Evolutionary conservation across 2,888 invertebrate species (phyloP), one percentile per base, ranked within the genome.

Genomic region (Laspeyria flexula): DNA sequence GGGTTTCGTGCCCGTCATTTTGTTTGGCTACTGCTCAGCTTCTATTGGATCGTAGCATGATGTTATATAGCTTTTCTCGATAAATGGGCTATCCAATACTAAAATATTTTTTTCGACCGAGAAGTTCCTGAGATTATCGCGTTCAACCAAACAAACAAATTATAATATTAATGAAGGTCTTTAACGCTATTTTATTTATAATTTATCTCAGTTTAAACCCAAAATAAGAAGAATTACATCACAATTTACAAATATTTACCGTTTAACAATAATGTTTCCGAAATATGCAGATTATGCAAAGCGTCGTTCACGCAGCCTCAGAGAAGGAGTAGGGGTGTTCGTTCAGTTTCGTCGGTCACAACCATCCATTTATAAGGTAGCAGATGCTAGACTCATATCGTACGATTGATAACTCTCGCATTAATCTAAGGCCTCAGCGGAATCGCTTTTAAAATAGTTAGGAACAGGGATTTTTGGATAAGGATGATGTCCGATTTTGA

Each of bases 341-440:
- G 29, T 13, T 39, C 38, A 30, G 31, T 41, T 38, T 21, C 33
- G 33, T 40, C 23, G 43, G 50, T 62, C 60, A 60, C 37, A 53
- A 53, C 67, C 65, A 78, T 61, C 54, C 55, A 69, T 77, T 74
- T 71, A 67, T 75, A 70, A 67, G 55, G 77, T 72, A 64, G 58
- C 82, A 81, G 73, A 80, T 83, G 82, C 40, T 57, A 23, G 50
- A 47, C 74, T 75, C 81, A 75, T 76, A 79, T 76, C 62, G 67
- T 57, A 59, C 66, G 77, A 82, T 83, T 79, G 80, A 83, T 83
- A 75, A 73, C 78, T 33, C 43, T 40, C 47, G 60, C 60, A 78
- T 81, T 76, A 73, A 77, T 81, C 70, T 55, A 48, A 37, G 58
- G 59, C 27, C 12, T 29, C 13, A 1, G 25, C 25, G 55, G 55